Base-by-base conservation (phyloP, 1,140 invertebrate species). In the Aphaenogaster floridana region DNA sequence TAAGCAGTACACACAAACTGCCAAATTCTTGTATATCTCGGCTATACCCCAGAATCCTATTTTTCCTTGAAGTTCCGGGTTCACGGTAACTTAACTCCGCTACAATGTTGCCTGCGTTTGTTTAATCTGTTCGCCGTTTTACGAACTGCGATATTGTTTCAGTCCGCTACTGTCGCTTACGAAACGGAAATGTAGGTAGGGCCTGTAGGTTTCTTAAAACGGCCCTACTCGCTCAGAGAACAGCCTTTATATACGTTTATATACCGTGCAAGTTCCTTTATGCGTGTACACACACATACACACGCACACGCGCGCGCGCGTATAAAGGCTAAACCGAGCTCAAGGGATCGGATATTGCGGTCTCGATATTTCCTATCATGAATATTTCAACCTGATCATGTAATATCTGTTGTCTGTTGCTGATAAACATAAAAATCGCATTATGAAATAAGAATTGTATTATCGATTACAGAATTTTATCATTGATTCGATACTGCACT, bases 241-340 rank as follows among this genome's bases (percentile, higher is more conserved):
- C 66, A 86, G 86, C 50, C 76, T 90, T 91, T 90, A 88, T 91
- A 85, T 61, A 77, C 61, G 54, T 42, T 81, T 59, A 64, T 81
- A 72, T 81, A 69, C 72, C 76, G 61, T 61, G 68, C 66, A 88
- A 74, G 68, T 83, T 36, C 36, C 21, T 63, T 64, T 71, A 1
- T 28, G 59, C 28, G 15, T 34, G 54, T 4, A 61, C 11, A 3
- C 0, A 68, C 9, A 21, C n/a, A 45, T 21, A 21, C 21, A 6
- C 4, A 74, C 48, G 57, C 64, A 76, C 42, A 69, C 34, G 64
- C 39, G 71, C 74, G 50, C 45, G 42, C 42, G 34, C 39, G 28
- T 11, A 66, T 39, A 79, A 77, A 64, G 36, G 1, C 57, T 78
- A 66, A 69, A 45, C 17, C 5, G 21, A 77, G 59, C 42, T 21